Evolutionary conservation across 2,888 invertebrate species (phyloP).

Genomic region (Bursaphelenchus okinawaensis): DNA sequence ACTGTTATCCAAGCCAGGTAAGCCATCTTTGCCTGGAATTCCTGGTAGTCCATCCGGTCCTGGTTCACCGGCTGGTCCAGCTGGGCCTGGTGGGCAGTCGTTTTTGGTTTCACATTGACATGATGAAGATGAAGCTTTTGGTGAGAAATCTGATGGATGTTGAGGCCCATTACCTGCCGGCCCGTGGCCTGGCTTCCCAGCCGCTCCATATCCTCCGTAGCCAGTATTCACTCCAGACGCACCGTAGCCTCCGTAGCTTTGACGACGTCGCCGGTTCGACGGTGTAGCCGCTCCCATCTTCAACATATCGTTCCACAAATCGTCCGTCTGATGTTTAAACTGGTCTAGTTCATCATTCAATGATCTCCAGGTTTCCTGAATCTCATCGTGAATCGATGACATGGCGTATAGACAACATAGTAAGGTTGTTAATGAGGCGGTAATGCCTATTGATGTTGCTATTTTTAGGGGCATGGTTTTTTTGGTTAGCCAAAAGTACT

Average conservation of each 20-base stretch:
- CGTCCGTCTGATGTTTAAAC: slow-evolving; percentile 36
- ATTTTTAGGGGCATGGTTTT: slow-evolving; percentile 39
- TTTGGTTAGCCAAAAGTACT: no score
- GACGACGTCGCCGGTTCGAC: slow-evolving; percentile 42
- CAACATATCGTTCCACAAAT: slow-evolving; percentile 51
- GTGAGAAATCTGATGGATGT: background rate
- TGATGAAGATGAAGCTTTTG: background rate
- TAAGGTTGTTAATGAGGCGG: slow-evolving; percentile 41
- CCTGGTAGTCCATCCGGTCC: slow-evolving; percentile 22
- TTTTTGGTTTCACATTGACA: slow-evolving; percentile 17
- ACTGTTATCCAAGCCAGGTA: slow-evolving; percentile 4
- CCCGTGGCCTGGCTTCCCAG: background rate
- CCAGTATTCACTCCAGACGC: slow-evolving; percentile 23
- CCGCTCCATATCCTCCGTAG: slow-evolving; percentile 7
- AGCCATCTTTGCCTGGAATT: slow-evolving; percentile 16
- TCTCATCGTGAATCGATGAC: slow-evolving; percentile 39
- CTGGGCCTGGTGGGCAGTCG: slow-evolving; percentile 18
- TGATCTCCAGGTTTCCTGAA: slow-evolving; percentile 45
- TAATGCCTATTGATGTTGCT: slow-evolving; percentile 42
- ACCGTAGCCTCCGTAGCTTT: slow-evolving; percentile 46
- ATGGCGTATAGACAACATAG: slow-evolving; percentile 35
- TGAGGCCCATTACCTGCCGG: background rate
- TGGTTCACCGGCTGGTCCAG: slow-evolving; percentile 20
- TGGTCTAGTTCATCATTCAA: slow-evolving; percentile 47
- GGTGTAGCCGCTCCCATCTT: slow-evolving; percentile 45